Conservation (phyloP, 2,888 invertebrate genomes). For the Lasioglossum vierecki region DNA sequence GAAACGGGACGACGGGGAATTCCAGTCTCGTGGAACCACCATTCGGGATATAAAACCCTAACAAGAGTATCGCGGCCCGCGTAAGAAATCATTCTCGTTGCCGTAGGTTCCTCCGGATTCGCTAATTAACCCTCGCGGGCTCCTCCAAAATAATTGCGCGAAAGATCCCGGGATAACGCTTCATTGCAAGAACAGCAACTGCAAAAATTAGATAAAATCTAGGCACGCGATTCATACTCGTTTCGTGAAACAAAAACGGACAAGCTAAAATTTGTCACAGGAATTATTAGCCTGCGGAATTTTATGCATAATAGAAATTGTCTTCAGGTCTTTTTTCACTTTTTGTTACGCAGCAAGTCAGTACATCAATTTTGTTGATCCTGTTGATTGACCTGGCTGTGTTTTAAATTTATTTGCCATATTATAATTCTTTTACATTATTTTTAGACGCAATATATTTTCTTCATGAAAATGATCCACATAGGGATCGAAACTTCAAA, state of each 20-base stretch:
- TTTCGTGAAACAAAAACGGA: neutral
- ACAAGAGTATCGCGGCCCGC: conserved; percentile 6
- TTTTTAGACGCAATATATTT: too few relatives aligned
- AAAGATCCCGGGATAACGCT: neutral
- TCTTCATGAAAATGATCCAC: too few relatives aligned
- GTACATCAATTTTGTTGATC: too few relatives aligned
- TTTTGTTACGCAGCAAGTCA: too few relatives aligned
- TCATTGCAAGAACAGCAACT: neutral
- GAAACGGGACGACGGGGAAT: conserved; percentile 1
- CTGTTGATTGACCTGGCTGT: too few relatives aligned
- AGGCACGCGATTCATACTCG: neutral
- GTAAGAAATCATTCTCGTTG: conserved; percentile 40
- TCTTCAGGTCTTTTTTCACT: too few relatives aligned
- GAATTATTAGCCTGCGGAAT: too few relatives aligned
- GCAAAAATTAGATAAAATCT: neutral
- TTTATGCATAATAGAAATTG: too few relatives aligned
- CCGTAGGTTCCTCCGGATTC: conserved; percentile 30
- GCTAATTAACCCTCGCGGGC: conserved; percentile 39
- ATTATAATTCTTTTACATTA: too few relatives aligned
- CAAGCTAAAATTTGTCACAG: too few relatives aligned
- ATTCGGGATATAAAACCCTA: conserved; percentile 28
- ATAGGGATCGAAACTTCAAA: too few relatives aligned
- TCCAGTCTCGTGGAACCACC: neutral
- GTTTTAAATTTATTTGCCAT: too few relatives aligned
- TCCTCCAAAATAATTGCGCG: conserved; percentile 6